Percentiles rank a stretch among this genome's conserved stretches.
Evolutionary conservation across 2,113 vertebrate genomes (phyloP).

Genomic region (Tenebrosternarchus preto): DNA sequence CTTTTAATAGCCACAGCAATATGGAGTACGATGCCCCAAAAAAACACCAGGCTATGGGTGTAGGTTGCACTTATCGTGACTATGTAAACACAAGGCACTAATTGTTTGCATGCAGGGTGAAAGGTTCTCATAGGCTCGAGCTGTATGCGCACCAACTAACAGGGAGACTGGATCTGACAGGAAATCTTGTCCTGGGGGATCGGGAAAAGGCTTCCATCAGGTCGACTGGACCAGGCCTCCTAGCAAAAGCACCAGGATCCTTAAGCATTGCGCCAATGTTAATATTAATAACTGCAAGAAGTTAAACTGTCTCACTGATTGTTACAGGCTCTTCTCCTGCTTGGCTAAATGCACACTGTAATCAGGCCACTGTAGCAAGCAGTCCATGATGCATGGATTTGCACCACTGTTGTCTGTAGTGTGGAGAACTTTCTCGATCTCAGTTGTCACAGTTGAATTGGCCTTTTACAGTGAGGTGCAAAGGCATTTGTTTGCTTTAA

Average conservation of each 20-base stretch:
- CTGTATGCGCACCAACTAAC: constrained; percentile 8
- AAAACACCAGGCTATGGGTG: background rate
- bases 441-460: no score
- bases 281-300: background rate
- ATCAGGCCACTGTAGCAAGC: background rate
- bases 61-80: constrained; percentile 25
- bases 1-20: background rate
- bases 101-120: constrained; percentile 49
- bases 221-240: background rate
- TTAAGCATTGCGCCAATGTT: background rate
- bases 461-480: no score
- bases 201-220: background rate
- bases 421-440: no score
- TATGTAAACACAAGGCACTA: constrained; percentile 51
- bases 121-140: constrained; percentile 47
- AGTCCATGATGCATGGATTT: background rate
- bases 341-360: background rate
- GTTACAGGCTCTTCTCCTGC: background rate
- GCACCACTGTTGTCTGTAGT: no score
- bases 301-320: background rate
- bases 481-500: no score
- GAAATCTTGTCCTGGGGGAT: background rate
- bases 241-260: background rate
- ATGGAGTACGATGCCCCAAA: background rate
- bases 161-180: background rate